These are phyloP conservation scores for Heliangelus exortis DNA, from an alignment of 2,797 vertebrate genomes.

Conservation along the genomic window DNA sequence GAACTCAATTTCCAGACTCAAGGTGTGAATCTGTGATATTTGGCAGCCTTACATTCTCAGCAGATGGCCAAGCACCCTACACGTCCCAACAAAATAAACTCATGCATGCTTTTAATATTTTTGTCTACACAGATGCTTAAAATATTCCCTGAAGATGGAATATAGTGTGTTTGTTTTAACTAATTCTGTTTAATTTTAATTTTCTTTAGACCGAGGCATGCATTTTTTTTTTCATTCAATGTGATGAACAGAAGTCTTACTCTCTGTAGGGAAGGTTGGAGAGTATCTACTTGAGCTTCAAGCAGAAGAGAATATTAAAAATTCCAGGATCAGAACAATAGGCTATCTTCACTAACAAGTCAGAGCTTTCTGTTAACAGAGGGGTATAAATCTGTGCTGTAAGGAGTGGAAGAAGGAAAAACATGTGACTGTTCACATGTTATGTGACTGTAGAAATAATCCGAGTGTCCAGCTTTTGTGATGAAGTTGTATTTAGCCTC, in stretches of 20 bases:
- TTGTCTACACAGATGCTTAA: background rate
- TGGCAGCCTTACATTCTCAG: slow-evolving; percentile 17
- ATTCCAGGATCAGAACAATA: background rate
- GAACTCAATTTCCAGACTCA: background rate
- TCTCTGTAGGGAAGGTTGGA: background rate
- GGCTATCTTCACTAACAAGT: background rate
- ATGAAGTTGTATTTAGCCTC: background rate
- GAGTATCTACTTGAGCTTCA: background rate
- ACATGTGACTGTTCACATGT: background rate
- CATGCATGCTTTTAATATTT: background rate
- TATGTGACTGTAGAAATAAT: background rate
- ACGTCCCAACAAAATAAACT: background rate
- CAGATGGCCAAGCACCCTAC: slow-evolving; percentile 15
- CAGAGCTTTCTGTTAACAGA: background rate
- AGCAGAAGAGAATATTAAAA: background rate
- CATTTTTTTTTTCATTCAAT: background rate
- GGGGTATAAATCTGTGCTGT: background rate
- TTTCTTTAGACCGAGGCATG: background rate
- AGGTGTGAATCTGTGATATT: slow-evolving; percentile 33
- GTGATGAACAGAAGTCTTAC: background rate
- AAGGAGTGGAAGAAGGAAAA: background rate
- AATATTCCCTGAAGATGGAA: background rate
- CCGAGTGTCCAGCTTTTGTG: slow-evolving; percentile 3
- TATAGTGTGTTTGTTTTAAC: background rate
- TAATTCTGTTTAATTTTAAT: background rate